Evolutionary conservation across 2,113 vertebrate genomes (phyloP).

Genomic region (Brienomyrus brachyistius): DNA sequence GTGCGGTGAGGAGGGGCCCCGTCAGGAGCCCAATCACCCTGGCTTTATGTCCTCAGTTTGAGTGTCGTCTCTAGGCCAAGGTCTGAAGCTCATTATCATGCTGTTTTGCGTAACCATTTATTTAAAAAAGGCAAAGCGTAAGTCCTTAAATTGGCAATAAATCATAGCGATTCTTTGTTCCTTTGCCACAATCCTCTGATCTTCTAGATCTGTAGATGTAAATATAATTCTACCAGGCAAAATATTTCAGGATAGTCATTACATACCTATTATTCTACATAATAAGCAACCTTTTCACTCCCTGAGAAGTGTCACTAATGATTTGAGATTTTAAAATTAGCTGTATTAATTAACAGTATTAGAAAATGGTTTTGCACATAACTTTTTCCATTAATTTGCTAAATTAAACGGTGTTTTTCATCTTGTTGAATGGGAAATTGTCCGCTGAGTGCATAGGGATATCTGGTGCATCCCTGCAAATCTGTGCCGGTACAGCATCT

Average conservation of each 20-base stretch:
- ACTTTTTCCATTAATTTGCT: neutral
- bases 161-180: neutral
- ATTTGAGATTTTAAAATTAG: neutral
- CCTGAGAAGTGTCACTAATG: neutral
- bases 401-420: neutral
- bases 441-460: neutral
- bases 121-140: neutral
- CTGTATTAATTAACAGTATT: no score
- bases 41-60: neutral
- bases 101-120: neutral
- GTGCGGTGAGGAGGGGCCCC: slow-evolving; percentile 69
- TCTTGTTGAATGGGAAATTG: neutral
- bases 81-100: neutral
- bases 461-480: neutral
- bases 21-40: neutral
- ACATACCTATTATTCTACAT: neutral
- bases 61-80: neutral
- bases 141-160: neutral
- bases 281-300: neutral
- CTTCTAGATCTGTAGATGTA: neutral
- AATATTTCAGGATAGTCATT: neutral
- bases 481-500: neutral
- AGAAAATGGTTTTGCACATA: neutral
- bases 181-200: neutral
- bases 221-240: neutral